phyloP scores from a whole-genome alignment of 1,140 invertebrate species.

The Glossosoma conforme region DNA sequence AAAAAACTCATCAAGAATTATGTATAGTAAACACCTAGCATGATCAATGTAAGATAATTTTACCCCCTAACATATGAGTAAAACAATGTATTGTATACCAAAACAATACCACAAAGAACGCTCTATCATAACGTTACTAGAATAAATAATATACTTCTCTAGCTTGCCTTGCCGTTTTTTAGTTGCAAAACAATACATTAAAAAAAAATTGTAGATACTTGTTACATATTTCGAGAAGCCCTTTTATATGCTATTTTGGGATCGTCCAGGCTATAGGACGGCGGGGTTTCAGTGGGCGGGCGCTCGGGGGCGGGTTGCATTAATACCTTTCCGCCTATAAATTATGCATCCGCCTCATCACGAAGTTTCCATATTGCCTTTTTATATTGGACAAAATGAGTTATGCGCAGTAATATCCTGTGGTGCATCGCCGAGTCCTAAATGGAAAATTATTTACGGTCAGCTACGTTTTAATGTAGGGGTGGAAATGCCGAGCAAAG shows the following conservation, averaged over 20 bases:
- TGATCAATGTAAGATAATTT: too few species aligned
- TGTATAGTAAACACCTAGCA: too few species aligned
- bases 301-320: not conserved
- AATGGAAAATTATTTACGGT: not conserved
- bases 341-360: slow-evolving; percentile 24
- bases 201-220: too few species aligned
- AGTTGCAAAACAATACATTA: too few species aligned
- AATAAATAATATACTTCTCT: slow-evolving; percentile 6
- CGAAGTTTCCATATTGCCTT: slow-evolving; percentile 10
- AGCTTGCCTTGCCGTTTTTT: not conserved
- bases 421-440: not conserved
- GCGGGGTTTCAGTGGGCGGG: not conserved
- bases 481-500: too few species aligned
- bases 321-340: slow-evolving; percentile 14
- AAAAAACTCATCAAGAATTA: too few species aligned
- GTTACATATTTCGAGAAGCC: too few species aligned
- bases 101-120: too few species aligned
- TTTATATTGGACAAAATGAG: slow-evolving; percentile 25
- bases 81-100: too few species aligned
- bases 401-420: slow-evolving; percentile 18
- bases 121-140: slow-evolving; percentile 3
- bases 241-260: too few species aligned
- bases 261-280: too few species aligned
- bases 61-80: too few species aligned
- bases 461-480: not conserved